phyloP scores from a whole-genome alignment of 2,888 invertebrate genomes.

The Cephonodes hylas region DNA sequence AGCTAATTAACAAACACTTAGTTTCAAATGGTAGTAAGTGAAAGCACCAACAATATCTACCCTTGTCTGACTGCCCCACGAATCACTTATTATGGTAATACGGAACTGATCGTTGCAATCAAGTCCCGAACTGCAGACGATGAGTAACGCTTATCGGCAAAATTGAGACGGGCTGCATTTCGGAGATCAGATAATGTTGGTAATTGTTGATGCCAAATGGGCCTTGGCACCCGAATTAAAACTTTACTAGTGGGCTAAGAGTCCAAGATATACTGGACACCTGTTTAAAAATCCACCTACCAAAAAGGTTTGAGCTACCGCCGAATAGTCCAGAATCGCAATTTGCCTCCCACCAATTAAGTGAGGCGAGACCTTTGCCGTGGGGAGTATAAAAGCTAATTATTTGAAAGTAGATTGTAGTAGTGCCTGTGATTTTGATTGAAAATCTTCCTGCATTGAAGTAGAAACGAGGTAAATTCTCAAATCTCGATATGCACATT shows the following conservation, averaged over 20 bases:
- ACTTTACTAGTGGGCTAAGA: not conserved
- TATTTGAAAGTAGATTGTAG: not conserved
- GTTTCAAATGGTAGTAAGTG: too few species aligned
- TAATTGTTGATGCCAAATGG: not conserved
- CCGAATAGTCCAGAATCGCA: not conserved
- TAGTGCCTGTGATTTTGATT: not conserved
- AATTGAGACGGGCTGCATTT: not conserved
- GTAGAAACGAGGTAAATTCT: too few species aligned
- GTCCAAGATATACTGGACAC: not conserved
- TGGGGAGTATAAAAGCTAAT: not conserved
- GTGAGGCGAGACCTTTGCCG: not conserved
- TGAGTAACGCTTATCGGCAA: not conserved
- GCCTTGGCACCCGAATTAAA: not conserved
- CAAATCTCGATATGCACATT: too few species aligned
- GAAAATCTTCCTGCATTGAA: not conserved
- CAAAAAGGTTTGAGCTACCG: not conserved
- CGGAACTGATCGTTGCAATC: not conserved
- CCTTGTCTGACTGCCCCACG: not conserved
- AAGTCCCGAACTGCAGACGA: not conserved
- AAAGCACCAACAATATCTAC: not conserved
- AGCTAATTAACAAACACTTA: too few species aligned
- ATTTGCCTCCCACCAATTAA: not conserved
- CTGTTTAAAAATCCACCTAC: not conserved
- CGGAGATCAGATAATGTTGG: not conserved
- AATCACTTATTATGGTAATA: not conserved